Evolutionary conservation across 2,797 vertebrate species (phyloP).

Genomic region (Phalloptychus januarius): DNA sequence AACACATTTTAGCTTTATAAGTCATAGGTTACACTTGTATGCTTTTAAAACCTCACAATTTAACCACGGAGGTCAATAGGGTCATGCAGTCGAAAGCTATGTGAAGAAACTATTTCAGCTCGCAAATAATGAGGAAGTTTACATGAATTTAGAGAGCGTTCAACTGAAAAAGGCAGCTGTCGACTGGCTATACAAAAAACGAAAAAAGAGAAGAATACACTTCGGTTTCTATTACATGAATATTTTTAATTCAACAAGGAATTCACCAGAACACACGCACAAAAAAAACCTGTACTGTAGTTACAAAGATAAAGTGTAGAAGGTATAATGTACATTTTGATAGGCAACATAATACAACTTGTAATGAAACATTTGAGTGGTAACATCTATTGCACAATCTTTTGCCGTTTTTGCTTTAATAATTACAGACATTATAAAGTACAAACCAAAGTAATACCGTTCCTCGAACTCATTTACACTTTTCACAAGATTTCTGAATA

Average conservation of each 20-base stretch:
- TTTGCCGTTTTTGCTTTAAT: not conserved
- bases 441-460: not conserved
- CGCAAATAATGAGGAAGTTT: conserved; percentile 38
- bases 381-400: conserved; percentile 35
- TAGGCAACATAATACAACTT: not conserved
- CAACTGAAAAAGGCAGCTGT: conserved; percentile 49
- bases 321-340: not conserved
- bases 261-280: not conserved
- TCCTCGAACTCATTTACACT: conserved; percentile 10
- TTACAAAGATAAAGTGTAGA: not conserved
- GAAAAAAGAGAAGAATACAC: conserved; percentile 21
- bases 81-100: conserved; percentile 2
- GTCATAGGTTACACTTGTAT: not conserved
- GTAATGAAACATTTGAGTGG: not conserved
- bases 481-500: conserved; percentile 16
- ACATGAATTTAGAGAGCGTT: conserved; percentile 23
- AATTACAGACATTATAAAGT: conserved; percentile 27
- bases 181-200: not conserved
- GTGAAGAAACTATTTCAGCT: not conserved
- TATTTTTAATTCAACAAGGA: conserved; percentile 45
- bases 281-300: not conserved
- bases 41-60: not conserved
- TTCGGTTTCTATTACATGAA: not conserved
- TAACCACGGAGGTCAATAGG: conserved; percentile 13
- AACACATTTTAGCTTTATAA: no score